phyloP scores from a whole-genome alignment of 2,888 invertebrate genomes.

The Xanthia icteritia region DNA sequence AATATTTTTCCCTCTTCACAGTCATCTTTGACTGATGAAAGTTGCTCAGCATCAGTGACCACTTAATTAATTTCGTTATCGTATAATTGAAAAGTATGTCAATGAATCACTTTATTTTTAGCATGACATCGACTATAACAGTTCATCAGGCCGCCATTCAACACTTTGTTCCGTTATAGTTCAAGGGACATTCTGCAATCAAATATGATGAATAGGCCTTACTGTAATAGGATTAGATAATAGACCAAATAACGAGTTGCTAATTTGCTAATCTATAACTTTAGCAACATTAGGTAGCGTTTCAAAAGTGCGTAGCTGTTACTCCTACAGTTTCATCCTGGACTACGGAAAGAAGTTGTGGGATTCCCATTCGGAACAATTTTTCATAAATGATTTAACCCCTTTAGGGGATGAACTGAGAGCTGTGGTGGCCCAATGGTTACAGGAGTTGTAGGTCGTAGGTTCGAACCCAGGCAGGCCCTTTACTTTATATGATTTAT shows the following conservation, averaged over 20 bases:
- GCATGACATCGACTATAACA: slow-evolving; percentile 19
- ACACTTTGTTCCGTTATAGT: slow-evolving; percentile 29
- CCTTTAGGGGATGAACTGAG: neutral
- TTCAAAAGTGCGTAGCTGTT: neutral
- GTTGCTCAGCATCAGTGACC: slow-evolving; percentile 2
- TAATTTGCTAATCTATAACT: slow-evolving; percentile 24
- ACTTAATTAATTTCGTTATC: slow-evolving; percentile 18
- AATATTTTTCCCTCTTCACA: neutral
- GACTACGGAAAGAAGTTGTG: too few relatives aligned
- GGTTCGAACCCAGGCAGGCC: too few relatives aligned
- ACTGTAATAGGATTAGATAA: slow-evolving; percentile 40
- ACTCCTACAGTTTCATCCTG: too few relatives aligned
- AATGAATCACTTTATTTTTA: slow-evolving; percentile 26
- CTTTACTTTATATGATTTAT: too few relatives aligned
- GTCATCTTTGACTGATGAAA: slow-evolving; percentile 12
- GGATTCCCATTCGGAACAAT: too few relatives aligned
- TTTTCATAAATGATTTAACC: too few relatives aligned
- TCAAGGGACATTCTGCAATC: slow-evolving; percentile 38
- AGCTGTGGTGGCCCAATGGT: too few relatives aligned
- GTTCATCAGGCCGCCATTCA: slow-evolving; percentile 41
- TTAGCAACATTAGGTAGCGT: neutral
- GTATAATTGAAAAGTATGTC: slow-evolving; percentile 20
- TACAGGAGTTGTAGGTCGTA: too few relatives aligned
- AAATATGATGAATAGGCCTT: slow-evolving; percentile 33
- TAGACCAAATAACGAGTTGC: slow-evolving; percentile 8